These are phyloP conservation scores for Gastracanthus pulcherrimus DNA, from an alignment of 2,888 invertebrate genomes.

Conservation along the genomic window DNA sequence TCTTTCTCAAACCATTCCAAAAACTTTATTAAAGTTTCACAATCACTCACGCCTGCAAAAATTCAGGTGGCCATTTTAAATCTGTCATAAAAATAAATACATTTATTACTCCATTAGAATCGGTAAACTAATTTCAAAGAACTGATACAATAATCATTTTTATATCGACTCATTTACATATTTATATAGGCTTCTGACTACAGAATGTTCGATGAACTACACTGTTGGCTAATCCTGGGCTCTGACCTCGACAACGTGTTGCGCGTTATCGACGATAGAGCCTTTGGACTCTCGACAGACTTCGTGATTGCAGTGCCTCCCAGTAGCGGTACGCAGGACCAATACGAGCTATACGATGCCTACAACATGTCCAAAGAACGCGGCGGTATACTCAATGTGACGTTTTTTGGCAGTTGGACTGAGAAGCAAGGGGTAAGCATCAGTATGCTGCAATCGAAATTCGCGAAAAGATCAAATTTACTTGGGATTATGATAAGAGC, in stretches of 20 bases:
- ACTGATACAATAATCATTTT: no score
- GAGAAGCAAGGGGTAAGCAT: slow-evolving; percentile 45
- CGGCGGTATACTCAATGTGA: background rate
- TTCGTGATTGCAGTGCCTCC: slow-evolving; percentile 21
- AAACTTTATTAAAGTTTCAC: no score
- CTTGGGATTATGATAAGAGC: slow-evolving; percentile 9
- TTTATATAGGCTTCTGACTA: slow-evolving; percentile 42
- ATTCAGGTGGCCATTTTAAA: no score
- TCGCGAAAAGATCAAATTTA: slow-evolving; percentile 10
- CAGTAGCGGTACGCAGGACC: background rate
- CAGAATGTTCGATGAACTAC: slow-evolving; percentile 45
- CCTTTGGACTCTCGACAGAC: slow-evolving; percentile 46
- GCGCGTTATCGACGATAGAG: slow-evolving; percentile 13
- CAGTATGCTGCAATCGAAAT: background rate
- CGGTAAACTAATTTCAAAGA: no score
- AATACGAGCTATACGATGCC: slow-evolving; percentile 16
- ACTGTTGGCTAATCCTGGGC: slow-evolving; percentile 42
- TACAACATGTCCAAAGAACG: slow-evolving; percentile 35
- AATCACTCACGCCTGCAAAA: no score
- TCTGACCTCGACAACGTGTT: slow-evolving; percentile 13
- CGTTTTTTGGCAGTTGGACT: slow-evolving; percentile 26
- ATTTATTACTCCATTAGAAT: no score
- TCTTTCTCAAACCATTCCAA: no score
- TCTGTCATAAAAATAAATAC: no score
- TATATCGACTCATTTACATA: background rate